phyloP scores from a whole-genome alignment of 2,113 vertebrate genomes.

The Melanerpes aurifrons region DNA sequence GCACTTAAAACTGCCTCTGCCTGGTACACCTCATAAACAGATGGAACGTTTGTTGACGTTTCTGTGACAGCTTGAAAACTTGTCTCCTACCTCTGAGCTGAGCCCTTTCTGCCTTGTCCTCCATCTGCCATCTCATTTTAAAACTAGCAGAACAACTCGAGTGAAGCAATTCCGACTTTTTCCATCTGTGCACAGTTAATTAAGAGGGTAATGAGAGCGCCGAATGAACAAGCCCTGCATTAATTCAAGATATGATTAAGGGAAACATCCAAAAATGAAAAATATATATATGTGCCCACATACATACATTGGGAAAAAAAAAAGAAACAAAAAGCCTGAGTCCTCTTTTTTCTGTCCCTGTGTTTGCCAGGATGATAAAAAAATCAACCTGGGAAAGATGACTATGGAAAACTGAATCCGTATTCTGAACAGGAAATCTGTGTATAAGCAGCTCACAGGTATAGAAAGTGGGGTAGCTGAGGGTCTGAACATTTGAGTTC shows the following conservation, averaged over 20 bases:
- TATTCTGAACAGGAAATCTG: background rate
- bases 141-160: constrained; percentile 84
- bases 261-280: constrained; percentile 73
- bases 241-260: constrained; percentile 87
- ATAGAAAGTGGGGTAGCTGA: background rate
- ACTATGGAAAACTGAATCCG: background rate
- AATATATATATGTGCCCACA: background rate
- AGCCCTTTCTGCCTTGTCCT: constrained; percentile 79
- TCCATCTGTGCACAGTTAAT: constrained; percentile 88
- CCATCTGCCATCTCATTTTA: constrained; percentile 86
- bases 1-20: constrained; percentile 57
- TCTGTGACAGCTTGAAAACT: constrained; percentile 85
- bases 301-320: background rate
- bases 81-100: constrained; percentile 81
- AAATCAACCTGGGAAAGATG: background rate
- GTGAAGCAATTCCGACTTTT: constrained; percentile 85
- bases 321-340: background rate
- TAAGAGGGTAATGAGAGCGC: constrained; percentile 88
- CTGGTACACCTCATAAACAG: constrained; percentile 75
- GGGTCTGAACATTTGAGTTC: background rate
- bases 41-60: constrained; percentile 85
- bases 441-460: background rate
- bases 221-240: constrained; percentile 82
- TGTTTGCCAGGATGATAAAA: constrained; percentile 4
- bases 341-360: constrained; percentile 29